A percentile compares a stretch with the other conserved stretches of the same genome.
Conservation (phyloP, 1,140 invertebrate species). For the Andricus grossulariae region DNA sequence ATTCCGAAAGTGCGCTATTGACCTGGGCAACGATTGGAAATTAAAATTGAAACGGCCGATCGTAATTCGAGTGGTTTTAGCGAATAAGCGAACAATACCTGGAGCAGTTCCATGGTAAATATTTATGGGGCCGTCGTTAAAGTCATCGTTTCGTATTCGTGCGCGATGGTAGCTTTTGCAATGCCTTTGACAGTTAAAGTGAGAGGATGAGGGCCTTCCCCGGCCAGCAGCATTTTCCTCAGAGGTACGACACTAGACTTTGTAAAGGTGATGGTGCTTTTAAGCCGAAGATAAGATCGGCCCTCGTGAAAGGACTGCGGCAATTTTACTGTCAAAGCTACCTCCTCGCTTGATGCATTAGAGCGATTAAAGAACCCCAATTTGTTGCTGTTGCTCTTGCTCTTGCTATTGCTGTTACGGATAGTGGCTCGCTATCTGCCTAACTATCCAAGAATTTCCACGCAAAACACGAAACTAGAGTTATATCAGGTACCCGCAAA, state of each 20-base stretch:
- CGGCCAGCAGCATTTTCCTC: slow-evolving; percentile 52
- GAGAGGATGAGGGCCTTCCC: slow-evolving; percentile 35
- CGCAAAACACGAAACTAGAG: slow-evolving; percentile 52
- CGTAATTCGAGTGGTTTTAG: neutral
- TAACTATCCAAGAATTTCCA: slow-evolving; percentile 58
- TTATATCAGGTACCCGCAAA: neutral
- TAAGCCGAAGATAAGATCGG: slow-evolving; percentile 53
- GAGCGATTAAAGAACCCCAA: slow-evolving; percentile 62
- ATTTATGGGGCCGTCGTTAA: slow-evolving; percentile 50
- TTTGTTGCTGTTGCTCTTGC: slow-evolving; percentile 54
- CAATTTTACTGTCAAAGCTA: slow-evolving; percentile 62
- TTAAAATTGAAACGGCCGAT: slow-evolving; percentile 12
- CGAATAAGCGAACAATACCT: neutral
- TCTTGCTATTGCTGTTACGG: slow-evolving; percentile 46
- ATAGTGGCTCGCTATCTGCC: slow-evolving; percentile 54
- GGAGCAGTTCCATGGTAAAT: slow-evolving; percentile 40
- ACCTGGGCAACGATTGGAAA: neutral
- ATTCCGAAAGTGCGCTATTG: no score
- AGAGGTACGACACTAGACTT: slow-evolving; percentile 51
- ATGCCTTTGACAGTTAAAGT: slow-evolving; percentile 46
- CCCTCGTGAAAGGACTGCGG: slow-evolving; percentile 56
- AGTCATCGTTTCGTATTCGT: slow-evolving; percentile 50
- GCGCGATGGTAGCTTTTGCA: slow-evolving; percentile 39
- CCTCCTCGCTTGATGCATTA: slow-evolving; percentile 60
- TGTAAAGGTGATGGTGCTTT: slow-evolving; percentile 53